Base-by-base conservation (phyloP, 2,888 invertebrate species). In the Cyclophora punctaria region DNA sequence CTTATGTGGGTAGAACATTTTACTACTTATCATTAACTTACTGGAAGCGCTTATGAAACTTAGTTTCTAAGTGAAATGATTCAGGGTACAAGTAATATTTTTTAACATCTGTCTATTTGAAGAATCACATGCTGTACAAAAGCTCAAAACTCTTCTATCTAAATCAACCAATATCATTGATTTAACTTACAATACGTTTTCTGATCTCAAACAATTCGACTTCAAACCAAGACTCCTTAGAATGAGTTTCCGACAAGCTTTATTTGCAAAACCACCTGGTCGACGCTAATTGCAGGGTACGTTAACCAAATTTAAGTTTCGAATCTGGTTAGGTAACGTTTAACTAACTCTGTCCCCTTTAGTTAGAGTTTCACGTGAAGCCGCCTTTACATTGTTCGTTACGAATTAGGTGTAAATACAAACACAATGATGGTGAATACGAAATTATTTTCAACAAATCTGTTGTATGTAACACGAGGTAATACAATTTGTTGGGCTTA, bases 301-400 rank as follows among this genome's bases (percentile, higher is more conserved):
- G 71, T 67, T 83, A 83, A 83, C 72, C 62, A 73, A 80, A 79
- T 83, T 84, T 78, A 82, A 83, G 78, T 81, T 82, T 67, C 69
- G 49, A 79, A 82, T 79, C 77, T 71, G 75, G 79, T 81, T 83
- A 78, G 75, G 78, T 75, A 71, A 76, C 78, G 74, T 73, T 80
- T 79, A 83, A 83, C 78, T 75, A 82, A 83, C 80, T 75, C 76
- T 73, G 75, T 69, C 75, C 66, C 65, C 73, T 70, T 75, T 80
- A 80, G 78, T 81, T 80, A 78, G 73, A 59, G 59, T 54, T 54
- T 67, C 68, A 73, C 73, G 72, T 69, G 72, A 66, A 67, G 60
- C 48, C 56, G 61, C 60, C 63, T 63, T 59, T 63, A 55, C 56
- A 53, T 49, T 60, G 58, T 52, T 60, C 58, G 59, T 58, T 54